Evolutionary conservation across 2,797 vertebrate genomes (phyloP).

Genomic region (Numenius phaeopus): DNA sequence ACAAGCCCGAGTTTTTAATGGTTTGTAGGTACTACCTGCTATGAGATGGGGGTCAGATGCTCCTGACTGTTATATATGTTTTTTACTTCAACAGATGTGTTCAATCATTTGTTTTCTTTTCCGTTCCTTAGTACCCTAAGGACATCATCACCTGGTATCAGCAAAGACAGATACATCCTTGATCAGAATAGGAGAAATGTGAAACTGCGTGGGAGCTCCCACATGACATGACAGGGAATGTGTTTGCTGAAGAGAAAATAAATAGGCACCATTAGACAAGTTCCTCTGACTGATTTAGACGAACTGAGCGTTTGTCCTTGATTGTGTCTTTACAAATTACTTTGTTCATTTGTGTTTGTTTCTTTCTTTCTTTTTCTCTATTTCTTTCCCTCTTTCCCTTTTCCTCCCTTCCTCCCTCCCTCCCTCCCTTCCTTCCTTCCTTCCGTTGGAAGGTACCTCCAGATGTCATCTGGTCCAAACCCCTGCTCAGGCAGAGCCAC

Average conservation of each 20-base stretch:
- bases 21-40: neutral
- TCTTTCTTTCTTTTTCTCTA: too few species aligned
- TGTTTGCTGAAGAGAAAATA: conserved; percentile 2
- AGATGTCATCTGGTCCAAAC: neutral
- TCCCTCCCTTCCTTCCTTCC: fast-evolving
- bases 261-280: neutral
- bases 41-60: neutral
- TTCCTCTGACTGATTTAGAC: neutral
- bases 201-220: neutral
- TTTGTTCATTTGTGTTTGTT: neutral
- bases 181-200: neutral
- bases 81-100: neutral
- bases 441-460: neutral
- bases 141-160: neutral
- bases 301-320: neutral
- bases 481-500: neutral
- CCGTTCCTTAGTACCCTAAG: neutral
- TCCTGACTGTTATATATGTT: neutral
- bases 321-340: neutral
- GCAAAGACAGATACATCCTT: neutral
- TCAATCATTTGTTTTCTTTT: neutral
- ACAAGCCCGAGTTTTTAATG: neutral
- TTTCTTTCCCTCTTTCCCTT: too few species aligned
- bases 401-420: too few species aligned
- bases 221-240: neutral